Conservation (phyloP, 2,888 invertebrate genomes). For the Hirtodrosophila duncani region DNA sequence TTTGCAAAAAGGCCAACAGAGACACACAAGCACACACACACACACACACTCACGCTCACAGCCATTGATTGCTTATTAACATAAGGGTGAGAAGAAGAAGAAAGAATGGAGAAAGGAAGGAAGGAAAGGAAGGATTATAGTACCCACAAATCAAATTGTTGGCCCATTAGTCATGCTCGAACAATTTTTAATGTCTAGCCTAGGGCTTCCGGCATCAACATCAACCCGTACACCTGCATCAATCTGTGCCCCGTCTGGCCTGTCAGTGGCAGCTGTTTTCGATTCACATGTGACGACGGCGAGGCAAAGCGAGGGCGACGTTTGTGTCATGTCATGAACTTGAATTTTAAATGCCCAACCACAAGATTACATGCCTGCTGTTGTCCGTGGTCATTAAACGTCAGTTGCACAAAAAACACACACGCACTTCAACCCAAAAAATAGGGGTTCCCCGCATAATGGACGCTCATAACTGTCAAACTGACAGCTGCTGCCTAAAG, state of each 20-base stretch:
- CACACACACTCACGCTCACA: too few species aligned
- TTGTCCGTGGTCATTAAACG: conserved; percentile 63
- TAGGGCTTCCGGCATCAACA: conserved; percentile 15
- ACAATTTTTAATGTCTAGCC: conserved; percentile 5
- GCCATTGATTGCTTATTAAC: too few species aligned
- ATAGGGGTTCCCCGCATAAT: conserved; percentile 19
- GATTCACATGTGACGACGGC: conserved; percentile 32
- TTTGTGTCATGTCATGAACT: conserved; percentile 52
- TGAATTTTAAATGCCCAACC: conserved; percentile 60
- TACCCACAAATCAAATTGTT: too few species aligned
- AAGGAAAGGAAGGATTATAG: too few species aligned
- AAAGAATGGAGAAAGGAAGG: too few species aligned
- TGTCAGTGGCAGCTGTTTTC: conserved; percentile 59
- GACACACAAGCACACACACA: too few species aligned
- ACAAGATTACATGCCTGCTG: conserved; percentile 50
- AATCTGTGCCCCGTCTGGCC: conserved; percentile 9
- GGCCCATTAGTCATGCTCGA: conserved; percentile 31
- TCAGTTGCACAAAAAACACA: conserved; percentile 46
- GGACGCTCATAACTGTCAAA: conserved; percentile 31
- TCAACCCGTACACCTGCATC: neutral
- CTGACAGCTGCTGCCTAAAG: conserved; percentile 11
- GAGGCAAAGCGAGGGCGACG: too few species aligned
- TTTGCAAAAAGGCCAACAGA: conserved; percentile 50
- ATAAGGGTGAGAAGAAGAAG: too few species aligned
- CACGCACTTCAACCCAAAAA: conserved; percentile 27